phyloP scores from a whole-genome alignment of 2,113 vertebrate genomes.

The Plestiodon gilberti region DNA sequence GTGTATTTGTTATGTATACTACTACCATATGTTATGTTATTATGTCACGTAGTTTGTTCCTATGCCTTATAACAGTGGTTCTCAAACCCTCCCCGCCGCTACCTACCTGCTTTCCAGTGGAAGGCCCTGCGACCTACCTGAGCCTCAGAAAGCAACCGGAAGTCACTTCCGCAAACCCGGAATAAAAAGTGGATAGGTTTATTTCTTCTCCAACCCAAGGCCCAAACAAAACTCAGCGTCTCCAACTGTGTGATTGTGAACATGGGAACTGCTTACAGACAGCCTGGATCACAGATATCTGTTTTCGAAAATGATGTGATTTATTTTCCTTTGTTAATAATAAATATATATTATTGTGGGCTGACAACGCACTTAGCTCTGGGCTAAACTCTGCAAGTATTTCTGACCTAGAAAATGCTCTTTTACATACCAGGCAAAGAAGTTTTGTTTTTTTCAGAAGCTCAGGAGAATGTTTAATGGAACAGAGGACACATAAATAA shows the following conservation, averaged over 20 bases:
- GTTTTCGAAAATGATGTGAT: background rate
- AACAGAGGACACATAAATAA: background rate
- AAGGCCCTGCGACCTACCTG: no score
- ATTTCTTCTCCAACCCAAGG: no score
- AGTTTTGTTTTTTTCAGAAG: background rate
- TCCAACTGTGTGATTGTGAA: background rate
- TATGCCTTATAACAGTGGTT: no score
- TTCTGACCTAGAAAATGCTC: background rate
- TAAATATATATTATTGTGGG: background rate
- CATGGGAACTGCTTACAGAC: background rate
- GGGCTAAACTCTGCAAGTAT: background rate
- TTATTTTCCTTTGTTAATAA: background rate
- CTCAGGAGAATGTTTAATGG: background rate
- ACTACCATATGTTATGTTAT: no score
- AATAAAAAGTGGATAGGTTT: no score
- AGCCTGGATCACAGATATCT: background rate
- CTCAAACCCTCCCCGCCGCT: no score
- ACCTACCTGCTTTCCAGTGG: no score
- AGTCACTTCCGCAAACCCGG: no score
- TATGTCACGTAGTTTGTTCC: no score
- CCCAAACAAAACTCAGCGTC: background rate
- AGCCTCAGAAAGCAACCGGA: no score
- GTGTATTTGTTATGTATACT: no score
- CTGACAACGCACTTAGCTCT: background rate
- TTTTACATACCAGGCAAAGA: no score